A percentile compares a stretch with the other conserved stretches of the same genome.
These are phyloP conservation scores for Steatornis caripensis DNA, from an alignment of 2,113 vertebrate genomes.

Conservation along the genomic window DNA sequence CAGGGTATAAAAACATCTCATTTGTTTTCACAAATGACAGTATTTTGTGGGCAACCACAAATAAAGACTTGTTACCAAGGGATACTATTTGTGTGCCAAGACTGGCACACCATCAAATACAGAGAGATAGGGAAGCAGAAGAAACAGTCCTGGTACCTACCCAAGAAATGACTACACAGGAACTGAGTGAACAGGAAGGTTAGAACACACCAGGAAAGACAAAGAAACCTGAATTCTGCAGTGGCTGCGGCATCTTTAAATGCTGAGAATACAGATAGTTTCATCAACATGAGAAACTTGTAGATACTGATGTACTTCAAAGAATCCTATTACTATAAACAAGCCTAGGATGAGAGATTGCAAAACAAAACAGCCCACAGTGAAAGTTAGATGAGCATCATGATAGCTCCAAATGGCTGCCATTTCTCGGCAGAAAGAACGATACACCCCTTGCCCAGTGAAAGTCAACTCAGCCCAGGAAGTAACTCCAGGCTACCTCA, in stretches of 20 bases:
- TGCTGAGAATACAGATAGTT: neutral
- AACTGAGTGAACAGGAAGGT: constrained; percentile 47
- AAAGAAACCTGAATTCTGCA: constrained; percentile 9
- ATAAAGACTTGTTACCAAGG: constrained; percentile 62
- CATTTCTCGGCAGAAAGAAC: neutral
- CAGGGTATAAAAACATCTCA: constrained; percentile 49
- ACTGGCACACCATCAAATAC: constrained; percentile 63
- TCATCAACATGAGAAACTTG: neutral
- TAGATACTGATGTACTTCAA: neutral
- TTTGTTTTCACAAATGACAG: constrained; percentile 69
- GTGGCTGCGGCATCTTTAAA: neutral
- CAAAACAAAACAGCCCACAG: neutral
- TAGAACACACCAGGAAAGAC: neutral
- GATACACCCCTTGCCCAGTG: neutral
- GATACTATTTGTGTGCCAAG: constrained; percentile 57
- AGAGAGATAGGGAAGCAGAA: constrained; percentile 51
- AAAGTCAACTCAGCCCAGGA: constrained; percentile 6
- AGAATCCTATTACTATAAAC: neutral
- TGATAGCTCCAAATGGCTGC: neutral
- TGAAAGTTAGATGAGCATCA: neutral
- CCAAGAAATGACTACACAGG: constrained; percentile 68
- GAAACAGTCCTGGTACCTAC: constrained; percentile 57
- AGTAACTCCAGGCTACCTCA: neutral
- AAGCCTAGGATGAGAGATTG: neutral
- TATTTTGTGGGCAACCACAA: constrained; percentile 62